Evolutionary conservation across 2,113 vertebrate species (phyloP).

Genomic region (Lipophrys pholis): DNA sequence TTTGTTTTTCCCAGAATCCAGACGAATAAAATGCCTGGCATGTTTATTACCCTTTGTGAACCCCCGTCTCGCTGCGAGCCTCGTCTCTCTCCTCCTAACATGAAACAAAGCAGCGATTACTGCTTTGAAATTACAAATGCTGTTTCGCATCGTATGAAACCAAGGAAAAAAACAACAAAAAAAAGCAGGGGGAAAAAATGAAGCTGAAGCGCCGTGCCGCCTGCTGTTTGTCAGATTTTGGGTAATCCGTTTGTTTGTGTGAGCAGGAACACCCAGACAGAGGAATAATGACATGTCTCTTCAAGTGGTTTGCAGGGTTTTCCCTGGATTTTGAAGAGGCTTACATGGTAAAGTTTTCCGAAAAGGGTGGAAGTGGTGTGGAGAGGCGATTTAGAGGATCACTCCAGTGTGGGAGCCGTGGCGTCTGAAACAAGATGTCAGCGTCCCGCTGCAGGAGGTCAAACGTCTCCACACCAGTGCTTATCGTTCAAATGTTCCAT

Average conservation of each 20-base stretch:
- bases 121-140: constrained; percentile 48
- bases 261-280: constrained; percentile 58
- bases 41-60: constrained; percentile 54
- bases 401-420: too few relatives aligned
- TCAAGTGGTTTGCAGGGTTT: constrained; percentile 59
- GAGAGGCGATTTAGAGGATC: too few relatives aligned
- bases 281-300: constrained; percentile 61
- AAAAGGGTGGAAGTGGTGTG: constrained; percentile 9
- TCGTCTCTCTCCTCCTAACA: neutral
- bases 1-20: constrained; percentile 50
- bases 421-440: too few relatives aligned
- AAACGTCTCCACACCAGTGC: too few relatives aligned
- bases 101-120: constrained; percentile 45
- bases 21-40: constrained; percentile 32
- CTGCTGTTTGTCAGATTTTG: constrained; percentile 57
- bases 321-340: constrained; percentile 58
- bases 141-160: constrained; percentile 14
- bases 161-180: neutral
- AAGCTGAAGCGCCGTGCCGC: constrained; percentile 11
- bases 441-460: too few relatives aligned
- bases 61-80: constrained; percentile 25
- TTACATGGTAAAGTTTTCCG: constrained; percentile 44
- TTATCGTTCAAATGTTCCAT: too few relatives aligned
- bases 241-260: constrained; percentile 67
- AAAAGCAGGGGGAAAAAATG: constrained; percentile 3